Conservation (phyloP, 2,113 vertebrate species). For the Montifringilla adamsi region DNA sequence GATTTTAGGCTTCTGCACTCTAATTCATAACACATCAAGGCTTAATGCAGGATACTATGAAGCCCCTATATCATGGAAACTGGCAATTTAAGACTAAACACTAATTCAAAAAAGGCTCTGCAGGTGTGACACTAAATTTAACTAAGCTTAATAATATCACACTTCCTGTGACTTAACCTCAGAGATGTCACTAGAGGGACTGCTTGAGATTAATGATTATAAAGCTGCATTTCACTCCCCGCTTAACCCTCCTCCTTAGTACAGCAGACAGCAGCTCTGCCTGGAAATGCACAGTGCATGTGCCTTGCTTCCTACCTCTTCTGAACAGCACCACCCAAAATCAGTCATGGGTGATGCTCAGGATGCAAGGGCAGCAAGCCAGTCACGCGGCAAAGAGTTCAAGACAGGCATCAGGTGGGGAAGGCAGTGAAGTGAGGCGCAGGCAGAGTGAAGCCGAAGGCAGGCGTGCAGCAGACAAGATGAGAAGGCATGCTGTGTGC, state of each 20-base stretch:
- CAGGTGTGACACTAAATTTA: conserved; percentile 30
- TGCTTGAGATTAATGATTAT: background rate
- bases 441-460: background rate
- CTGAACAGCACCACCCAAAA: background rate
- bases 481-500: background rate
- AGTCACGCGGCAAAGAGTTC: fast-evolving
- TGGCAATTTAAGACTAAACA: background rate
- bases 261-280: background rate
- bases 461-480: background rate
- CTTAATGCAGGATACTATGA: background rate
- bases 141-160: conserved; percentile 4
- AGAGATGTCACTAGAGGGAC: background rate
- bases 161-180: conserved; percentile 21
- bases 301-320: background rate
- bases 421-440: background rate
- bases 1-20: background rate
- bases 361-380: background rate
- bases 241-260: background rate
- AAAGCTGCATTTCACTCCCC: background rate
- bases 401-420: background rate
- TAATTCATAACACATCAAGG: background rate
- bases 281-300: background rate
- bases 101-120: background rate
- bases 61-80: background rate
- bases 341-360: background rate